These are phyloP conservation scores for Odontothrips loti DNA, from an alignment of 2,888 invertebrate genomes.

Conservation along the genomic window DNA sequence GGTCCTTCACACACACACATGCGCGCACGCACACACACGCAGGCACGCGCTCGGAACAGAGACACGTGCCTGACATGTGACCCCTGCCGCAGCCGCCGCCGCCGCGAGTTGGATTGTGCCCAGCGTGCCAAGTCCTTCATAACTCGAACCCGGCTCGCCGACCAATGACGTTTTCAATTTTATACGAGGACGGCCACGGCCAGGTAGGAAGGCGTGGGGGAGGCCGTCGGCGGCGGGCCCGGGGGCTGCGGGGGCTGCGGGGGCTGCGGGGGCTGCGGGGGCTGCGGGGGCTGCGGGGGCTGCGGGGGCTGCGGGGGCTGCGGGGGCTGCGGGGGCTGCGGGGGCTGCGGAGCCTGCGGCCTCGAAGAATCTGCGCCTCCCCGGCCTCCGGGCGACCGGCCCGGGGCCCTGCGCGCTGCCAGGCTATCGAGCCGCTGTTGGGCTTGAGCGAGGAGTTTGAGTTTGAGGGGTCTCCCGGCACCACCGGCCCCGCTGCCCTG, in stretches of 20 bases:
- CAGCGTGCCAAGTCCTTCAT: not conserved
- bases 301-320: not conserved
- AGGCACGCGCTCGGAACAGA: too few relatives aligned
- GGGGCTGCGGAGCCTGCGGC: not conserved
- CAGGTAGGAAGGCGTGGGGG: not conserved
- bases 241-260: not conserved
- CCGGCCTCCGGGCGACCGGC: too few relatives aligned
- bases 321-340: not conserved
- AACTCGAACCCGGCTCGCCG: not conserved
- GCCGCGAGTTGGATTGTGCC: not conserved
- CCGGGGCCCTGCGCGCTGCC: too few relatives aligned
- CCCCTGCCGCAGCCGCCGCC: not conserved
- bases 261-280: not conserved
- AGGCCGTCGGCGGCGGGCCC: too few relatives aligned
- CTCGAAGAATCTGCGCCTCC: not conserved
- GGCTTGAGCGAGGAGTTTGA: too few relatives aligned
- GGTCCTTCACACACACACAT: too few relatives aligned
- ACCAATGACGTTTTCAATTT: slow-evolving; percentile 2
- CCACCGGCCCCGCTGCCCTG: too few relatives aligned
- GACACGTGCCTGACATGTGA: too few relatives aligned
- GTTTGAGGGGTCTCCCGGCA: too few relatives aligned
- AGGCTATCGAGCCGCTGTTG: too few relatives aligned
- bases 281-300: not conserved
- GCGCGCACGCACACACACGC: too few relatives aligned
- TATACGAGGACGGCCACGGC: not conserved